Percentiles rank a stretch among this genome's conserved stretches.
These are phyloP conservation scores for Hemicentrotus pulcherrimus DNA, from an alignment of 35 echinoderm and acorn worm species.

Conservation along the genomic window DNA sequence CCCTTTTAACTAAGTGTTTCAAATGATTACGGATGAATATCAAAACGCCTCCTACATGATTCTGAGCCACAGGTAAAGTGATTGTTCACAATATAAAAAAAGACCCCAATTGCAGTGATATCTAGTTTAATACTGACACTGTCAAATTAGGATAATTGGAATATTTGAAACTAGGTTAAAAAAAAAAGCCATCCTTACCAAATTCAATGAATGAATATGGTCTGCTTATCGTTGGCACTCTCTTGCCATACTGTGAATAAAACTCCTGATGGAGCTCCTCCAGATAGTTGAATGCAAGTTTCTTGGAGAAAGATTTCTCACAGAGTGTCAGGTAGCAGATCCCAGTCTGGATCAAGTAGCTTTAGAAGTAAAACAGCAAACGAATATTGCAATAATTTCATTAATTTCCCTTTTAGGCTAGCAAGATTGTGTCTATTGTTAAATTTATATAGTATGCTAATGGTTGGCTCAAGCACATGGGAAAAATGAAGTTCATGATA, in stretches of 20 bases:
- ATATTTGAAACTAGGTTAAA: too few relatives aligned
- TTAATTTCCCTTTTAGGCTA: too few relatives aligned
- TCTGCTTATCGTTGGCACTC: slow-evolving; percentile 88
- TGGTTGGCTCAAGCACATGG: background rate
- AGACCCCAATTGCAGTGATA: too few relatives aligned
- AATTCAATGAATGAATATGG: slow-evolving; percentile 96
- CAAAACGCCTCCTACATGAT: too few relatives aligned
- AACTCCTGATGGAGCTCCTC: slow-evolving; percentile 98
- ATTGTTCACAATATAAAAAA: too few relatives aligned
- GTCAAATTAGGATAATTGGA: too few relatives aligned
- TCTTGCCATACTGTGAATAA: slow-evolving; percentile 86
- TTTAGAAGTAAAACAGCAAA: slow-evolving; percentile 15
- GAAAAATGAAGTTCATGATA: background rate
- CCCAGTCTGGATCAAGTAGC: slow-evolving; percentile 89
- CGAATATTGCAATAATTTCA: background rate
- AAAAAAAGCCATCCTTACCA: slow-evolving; percentile 61
- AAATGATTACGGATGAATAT: too few relatives aligned
- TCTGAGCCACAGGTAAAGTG: too few relatives aligned
- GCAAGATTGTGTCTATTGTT: background rate
- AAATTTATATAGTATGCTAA: background rate
- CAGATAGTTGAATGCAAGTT: slow-evolving; percentile 86
- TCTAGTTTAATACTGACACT: too few relatives aligned
- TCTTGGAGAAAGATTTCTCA: slow-evolving; percentile 87
- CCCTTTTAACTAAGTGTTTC: too few relatives aligned
- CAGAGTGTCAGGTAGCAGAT: slow-evolving; percentile 91